Percentiles rank a stretch among this genome's conserved stretches.
Evolutionary conservation across 2,113 vertebrate genomes (phyloP).

Genomic region (Pelecanoides urinatrix): DNA sequence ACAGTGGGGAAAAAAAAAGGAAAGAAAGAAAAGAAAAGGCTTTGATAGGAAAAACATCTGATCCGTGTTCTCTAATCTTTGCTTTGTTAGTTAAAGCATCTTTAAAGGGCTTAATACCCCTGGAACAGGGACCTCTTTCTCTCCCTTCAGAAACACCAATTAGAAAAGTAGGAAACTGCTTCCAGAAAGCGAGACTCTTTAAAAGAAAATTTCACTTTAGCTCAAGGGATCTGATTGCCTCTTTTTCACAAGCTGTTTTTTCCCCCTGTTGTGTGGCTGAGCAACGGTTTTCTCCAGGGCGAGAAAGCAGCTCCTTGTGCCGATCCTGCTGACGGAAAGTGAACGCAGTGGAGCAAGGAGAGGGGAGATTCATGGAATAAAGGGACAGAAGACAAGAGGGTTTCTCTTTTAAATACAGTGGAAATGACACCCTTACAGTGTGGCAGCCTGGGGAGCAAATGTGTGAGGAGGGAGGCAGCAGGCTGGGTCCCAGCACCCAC

Average conservation of each 20-base stretch:
- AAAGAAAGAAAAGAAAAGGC: slow-evolving; percentile 48
- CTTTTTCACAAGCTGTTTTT: background rate
- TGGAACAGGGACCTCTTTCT: slow-evolving; percentile 44
- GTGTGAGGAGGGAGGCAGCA: background rate
- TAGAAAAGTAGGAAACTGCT: slow-evolving; percentile 32
- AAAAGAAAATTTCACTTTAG: slow-evolving; percentile 9
- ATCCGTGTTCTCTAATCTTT: slow-evolving; percentile 50
- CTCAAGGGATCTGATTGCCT: background rate
- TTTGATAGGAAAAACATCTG: slow-evolving; percentile 68
- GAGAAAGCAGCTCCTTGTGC: background rate
- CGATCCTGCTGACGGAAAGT: background rate
- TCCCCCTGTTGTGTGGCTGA: background rate
- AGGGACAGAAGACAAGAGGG: background rate
- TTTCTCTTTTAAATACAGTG: background rate
- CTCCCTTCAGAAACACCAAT: slow-evolving; percentile 30
- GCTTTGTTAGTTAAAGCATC: slow-evolving; percentile 47
- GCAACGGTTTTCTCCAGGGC: background rate
- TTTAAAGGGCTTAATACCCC: background rate
- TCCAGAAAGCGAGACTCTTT: background rate
- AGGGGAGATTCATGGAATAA: background rate
- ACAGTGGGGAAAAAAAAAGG: slow-evolving; percentile 8
- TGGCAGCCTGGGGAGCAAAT: background rate
- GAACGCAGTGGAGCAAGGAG: background rate
- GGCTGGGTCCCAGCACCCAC: background rate
- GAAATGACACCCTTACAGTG: background rate